These are phyloP conservation scores for Lates japonicus DNA, from an alignment of 2,797 vertebrate genomes.

Conservation along the genomic window DNA sequence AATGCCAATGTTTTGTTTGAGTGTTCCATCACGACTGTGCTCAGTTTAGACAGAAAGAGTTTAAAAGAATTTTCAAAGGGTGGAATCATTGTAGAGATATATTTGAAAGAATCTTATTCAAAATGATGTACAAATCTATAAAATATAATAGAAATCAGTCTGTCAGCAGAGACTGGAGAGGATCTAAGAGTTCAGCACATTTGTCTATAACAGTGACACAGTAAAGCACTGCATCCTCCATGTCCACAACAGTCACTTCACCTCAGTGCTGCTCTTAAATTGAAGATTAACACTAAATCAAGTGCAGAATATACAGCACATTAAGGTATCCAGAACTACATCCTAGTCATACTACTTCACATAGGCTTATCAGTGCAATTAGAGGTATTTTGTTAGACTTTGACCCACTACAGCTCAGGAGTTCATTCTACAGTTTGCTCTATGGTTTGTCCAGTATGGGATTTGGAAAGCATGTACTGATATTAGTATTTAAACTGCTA, in stretches of 20 bases:
- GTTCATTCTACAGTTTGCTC: constrained; percentile 42
- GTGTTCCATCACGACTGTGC: constrained; percentile 48
- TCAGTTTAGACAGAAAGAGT: constrained; percentile 37
- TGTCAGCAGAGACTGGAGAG: background rate
- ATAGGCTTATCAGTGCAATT: constrained; percentile 56
- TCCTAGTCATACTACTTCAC: constrained; percentile 5
- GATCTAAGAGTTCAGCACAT: constrained; percentile 11
- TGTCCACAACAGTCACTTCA: constrained; percentile 24
- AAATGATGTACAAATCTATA: constrained; percentile 32
- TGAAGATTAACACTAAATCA: constrained; percentile 12
- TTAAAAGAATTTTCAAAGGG: constrained; percentile 23
- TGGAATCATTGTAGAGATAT: constrained; percentile 38
- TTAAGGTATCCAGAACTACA: background rate
- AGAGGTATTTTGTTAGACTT: constrained; percentile 20
- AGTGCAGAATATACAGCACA: constrained; percentile 4
- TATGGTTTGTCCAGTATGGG: constrained; percentile 3
- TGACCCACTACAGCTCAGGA: constrained; percentile 66
- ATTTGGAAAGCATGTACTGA: background rate
- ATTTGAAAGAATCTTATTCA: constrained; percentile 26
- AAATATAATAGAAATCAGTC: constrained; percentile 16
- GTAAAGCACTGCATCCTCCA: constrained; percentile 16
- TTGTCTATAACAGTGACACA: constrained; percentile 15
- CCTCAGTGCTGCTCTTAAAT: constrained; percentile 28
- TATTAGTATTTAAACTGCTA: constrained; percentile 5
- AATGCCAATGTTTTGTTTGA: constrained; percentile 75